A percentile compares a stretch with the other conserved stretches of the same genome.
phyloP scores from a whole-genome alignment of 2,113 vertebrate species.

The Opisthocomus hoazin region DNA sequence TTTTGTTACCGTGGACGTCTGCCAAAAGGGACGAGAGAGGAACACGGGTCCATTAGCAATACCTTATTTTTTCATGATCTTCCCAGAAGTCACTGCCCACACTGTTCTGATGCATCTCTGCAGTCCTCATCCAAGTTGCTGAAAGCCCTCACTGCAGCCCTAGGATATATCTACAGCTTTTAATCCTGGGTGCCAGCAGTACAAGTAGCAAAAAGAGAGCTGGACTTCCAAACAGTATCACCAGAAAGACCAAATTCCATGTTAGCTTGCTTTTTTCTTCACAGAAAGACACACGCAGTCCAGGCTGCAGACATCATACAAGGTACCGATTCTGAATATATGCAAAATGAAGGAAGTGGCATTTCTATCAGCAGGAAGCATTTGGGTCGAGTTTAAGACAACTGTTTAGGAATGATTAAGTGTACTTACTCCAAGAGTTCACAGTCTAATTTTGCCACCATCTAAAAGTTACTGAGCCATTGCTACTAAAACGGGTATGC shows the following conservation, averaged over 20 bases:
- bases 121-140: background rate
- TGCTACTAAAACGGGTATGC: background rate
- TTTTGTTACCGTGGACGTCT: background rate
- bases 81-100: background rate
- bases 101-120: background rate
- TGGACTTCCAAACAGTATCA: background rate
- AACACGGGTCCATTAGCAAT: background rate
- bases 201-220: background rate
- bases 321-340: background rate
- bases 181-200: background rate
- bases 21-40: background rate
- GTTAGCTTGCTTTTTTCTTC: background rate
- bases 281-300: accelerated
- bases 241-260: background rate
- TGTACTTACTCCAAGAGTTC: background rate
- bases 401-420: background rate
- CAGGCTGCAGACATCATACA: background rate
- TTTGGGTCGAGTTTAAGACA: accelerated
- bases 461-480: background rate
- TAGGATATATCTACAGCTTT: background rate
- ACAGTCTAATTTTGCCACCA: background rate
- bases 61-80: background rate
- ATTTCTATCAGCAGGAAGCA: constrained; percentile 26
- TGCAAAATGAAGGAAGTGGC: background rate
- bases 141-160: background rate